Conservation (phyloP, 2,797 vertebrate species). For the Oryzias sinensis region DNA sequence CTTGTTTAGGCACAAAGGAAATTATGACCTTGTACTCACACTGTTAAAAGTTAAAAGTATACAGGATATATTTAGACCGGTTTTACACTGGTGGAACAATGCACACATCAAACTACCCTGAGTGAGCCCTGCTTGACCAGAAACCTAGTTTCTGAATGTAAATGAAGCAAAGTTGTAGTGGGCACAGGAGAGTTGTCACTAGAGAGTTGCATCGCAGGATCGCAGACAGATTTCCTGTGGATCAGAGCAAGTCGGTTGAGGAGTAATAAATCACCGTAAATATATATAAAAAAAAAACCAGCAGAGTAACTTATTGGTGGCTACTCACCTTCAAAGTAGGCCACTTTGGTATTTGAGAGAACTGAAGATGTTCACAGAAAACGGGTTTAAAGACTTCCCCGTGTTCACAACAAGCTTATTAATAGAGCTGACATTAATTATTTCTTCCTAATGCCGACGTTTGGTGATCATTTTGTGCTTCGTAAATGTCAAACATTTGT, state of each 20-base stretch:
- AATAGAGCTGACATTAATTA: background rate
- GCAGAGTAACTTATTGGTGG: conserved; percentile 30
- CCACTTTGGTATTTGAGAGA: conserved; percentile 36
- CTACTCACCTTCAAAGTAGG: conserved; percentile 60
- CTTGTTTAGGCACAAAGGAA: conserved; percentile 23
- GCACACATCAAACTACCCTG: conserved; percentile 18
- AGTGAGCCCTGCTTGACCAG: conserved; percentile 34
- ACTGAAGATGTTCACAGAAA: conserved; percentile 1
- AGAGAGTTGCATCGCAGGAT: conserved; percentile 59
- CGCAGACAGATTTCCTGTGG: conserved; percentile 47
- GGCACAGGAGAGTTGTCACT: conserved; percentile 42
- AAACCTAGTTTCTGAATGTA: conserved; percentile 57
- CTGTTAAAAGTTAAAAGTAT: conserved; percentile 22
- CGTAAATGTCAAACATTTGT: background rate
- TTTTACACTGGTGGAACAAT: conserved; percentile 33
- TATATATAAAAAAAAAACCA: conserved; percentile 49
- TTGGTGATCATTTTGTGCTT: background rate
- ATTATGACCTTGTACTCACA: conserved; percentile 40
- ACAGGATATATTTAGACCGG: conserved; percentile 39
- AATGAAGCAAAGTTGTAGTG: conserved; percentile 53
- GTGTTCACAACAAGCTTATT: background rate
- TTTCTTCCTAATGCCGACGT: background rate
- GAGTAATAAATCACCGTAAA: conserved; percentile 72
- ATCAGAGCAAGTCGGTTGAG: conserved; percentile 47
- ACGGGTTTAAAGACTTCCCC: background rate